Evolutionary conservation across 2,797 vertebrate species (phyloP).

Genomic region (Lepus oiostolus): DNA sequence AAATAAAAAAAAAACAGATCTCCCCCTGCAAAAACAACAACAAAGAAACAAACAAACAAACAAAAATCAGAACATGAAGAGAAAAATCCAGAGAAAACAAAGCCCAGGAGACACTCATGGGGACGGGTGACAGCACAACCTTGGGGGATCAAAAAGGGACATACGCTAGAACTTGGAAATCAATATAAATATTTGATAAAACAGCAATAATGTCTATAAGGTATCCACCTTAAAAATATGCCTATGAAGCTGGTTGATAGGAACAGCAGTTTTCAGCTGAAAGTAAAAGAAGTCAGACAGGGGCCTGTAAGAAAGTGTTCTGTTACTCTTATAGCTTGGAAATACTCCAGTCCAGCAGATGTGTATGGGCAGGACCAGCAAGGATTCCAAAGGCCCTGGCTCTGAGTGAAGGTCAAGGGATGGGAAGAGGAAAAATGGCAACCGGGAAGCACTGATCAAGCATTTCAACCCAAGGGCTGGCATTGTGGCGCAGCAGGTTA

Average conservation of each 20-base stretch:
- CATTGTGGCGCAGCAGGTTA: no score
- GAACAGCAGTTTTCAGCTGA: neutral
- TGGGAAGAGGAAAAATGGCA: neutral
- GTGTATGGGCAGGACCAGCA: neutral
- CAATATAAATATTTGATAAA: neutral
- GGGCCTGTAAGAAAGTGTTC: neutral
- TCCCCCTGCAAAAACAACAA: no score
- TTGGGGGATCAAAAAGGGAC: neutral
- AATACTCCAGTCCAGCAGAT: neutral
- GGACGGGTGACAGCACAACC: fast-evolving
- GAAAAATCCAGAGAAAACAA: neutral
- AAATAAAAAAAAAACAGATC: no score
- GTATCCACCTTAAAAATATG: neutral
- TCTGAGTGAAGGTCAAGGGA: neutral
- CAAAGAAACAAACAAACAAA: neutral
- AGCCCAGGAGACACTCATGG: fast-evolving
- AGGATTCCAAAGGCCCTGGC: no score
- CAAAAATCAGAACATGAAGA: neutral
- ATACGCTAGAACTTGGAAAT: neutral
- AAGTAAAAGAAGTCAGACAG: neutral
- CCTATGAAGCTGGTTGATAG: neutral
- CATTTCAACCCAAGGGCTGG: neutral
- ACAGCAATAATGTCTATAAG: neutral
- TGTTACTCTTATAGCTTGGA: neutral
- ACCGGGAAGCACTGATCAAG: neutral